A percentile compares a stretch with the other conserved stretches of the same genome.
Evolutionary conservation across 2,797 vertebrate genomes (phyloP).

Genomic region (Chloroceryle amazona): DNA sequence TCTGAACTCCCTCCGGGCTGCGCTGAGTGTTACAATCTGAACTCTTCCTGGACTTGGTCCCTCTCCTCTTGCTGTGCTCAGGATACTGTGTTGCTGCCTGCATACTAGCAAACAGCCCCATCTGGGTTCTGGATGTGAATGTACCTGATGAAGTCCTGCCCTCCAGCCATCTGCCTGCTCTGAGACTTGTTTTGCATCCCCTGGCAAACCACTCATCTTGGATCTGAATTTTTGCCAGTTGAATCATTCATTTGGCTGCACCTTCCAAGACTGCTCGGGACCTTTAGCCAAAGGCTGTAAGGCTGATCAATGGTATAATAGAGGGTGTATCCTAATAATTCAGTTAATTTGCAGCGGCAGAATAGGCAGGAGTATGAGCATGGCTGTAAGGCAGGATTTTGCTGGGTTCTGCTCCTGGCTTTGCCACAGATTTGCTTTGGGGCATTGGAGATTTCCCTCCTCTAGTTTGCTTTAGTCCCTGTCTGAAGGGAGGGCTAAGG

Average conservation of each 20-base stretch:
- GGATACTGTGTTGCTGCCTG: not conserved
- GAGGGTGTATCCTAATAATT: slow-evolving; percentile 50
- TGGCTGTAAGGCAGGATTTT: not conserved
- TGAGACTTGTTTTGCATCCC: slow-evolving; percentile 38
- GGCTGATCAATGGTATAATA: slow-evolving; percentile 51
- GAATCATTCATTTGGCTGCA: slow-evolving; percentile 43
- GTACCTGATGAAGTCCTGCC: slow-evolving; percentile 31
- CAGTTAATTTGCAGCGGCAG: slow-evolving; percentile 40
- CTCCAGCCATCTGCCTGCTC: not conserved
- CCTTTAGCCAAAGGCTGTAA: slow-evolving; percentile 44
- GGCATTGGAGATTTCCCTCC: not conserved
- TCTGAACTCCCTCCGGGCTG: slow-evolving; percentile 68
- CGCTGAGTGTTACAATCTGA: slow-evolving; percentile 46
- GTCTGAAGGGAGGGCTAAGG: not conserved
- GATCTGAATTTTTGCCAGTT: slow-evolving; percentile 54
- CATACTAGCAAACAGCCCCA: not conserved
- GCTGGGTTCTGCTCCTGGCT: not conserved
- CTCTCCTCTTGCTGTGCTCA: not conserved
- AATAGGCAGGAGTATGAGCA: not conserved
- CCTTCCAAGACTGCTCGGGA: slow-evolving; percentile 43
- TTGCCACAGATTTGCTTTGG: not conserved
- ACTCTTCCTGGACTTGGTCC: slow-evolving; percentile 46
- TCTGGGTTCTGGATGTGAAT: accelerated
- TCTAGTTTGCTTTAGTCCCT: not conserved
- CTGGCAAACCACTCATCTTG: slow-evolving; percentile 4